Percentiles rank a stretch among this genome's conserved stretches.
Evolutionary conservation across 1,140 invertebrate genomes (phyloP).

Genomic region (Drosophila seguyi): DNA sequence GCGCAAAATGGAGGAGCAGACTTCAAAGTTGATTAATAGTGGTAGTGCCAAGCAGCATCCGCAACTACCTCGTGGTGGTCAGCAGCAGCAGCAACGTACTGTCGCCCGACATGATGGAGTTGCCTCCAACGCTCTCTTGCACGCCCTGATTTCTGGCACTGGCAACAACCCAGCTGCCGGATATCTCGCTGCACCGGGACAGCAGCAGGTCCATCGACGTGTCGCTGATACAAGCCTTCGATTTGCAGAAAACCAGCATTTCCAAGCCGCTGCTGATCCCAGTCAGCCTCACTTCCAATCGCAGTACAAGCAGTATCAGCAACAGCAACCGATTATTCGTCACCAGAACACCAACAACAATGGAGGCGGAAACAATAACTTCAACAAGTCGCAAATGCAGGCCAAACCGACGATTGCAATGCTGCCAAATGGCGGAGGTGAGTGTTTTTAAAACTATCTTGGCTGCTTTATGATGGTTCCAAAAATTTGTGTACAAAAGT

Average conservation of each 20-base stretch:
- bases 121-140: constrained; percentile 61
- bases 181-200: constrained; percentile 2
- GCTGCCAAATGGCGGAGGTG: constrained; percentile 66
- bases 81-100: constrained; percentile 25
- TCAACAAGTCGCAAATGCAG: constrained; percentile 40
- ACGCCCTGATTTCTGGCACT: constrained; percentile 64
- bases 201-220: constrained; percentile 36
- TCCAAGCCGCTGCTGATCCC: constrained; percentile 44
- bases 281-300: constrained; percentile 33
- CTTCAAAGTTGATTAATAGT: constrained; percentile 52
- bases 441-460: constrained; percentile 24
- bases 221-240: constrained; percentile 16
- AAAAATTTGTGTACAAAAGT: neutral
- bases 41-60: constrained; percentile 38
- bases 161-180: constrained; percentile 21
- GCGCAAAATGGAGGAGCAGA: constrained; percentile 80
- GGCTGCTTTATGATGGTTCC: neutral
- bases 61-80: constrained; percentile 30
- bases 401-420: constrained; percentile 43
- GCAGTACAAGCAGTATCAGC: constrained; percentile 45
- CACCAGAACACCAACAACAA: constrained; percentile 39
- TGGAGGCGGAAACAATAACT: constrained; percentile 21
- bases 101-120: constrained; percentile 34
- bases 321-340: constrained; percentile 18
- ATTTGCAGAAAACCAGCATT: constrained; percentile 49